Base-by-base conservation (phyloP, 2,113 vertebrate species). In the Carassius gibelio region DNA sequence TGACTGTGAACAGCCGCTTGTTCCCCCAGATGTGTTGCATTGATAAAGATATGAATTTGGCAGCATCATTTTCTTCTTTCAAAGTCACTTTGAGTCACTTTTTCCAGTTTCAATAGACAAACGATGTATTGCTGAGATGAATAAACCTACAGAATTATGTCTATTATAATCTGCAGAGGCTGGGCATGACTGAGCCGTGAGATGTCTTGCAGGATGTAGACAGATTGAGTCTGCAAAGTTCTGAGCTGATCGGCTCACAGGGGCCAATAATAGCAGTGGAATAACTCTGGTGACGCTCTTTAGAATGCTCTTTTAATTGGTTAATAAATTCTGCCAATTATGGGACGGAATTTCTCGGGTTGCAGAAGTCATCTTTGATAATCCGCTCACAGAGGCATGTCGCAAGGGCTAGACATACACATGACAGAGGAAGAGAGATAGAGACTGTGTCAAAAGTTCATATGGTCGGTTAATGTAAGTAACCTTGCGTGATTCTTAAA, bases 1-100 rank as follows among this genome's bases (percentile, higher is more conserved):
- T 75, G 74, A 75, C 52, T 75, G 94, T 94, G 95, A 95, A 94
- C 93, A 96, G 96, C 95, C 95, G 94, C 92, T 94, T 92, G 93
- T 84, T 64, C 59, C 57, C 19, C 30, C 77, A 80, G 57, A 80
- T 80, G 77, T 80, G 59, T 9, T 66, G 61, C 61, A 66, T 13
- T 3, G 78, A 66, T 81, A 17, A 81, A 81, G 15, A 66, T 26
- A 62, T 81, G 13, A 64, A 48, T 71, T 42, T 42, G 36, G 36
- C 36, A 42, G 1, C 68, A 42, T 42, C 0, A 21, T 71, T 68
- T 34, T 34, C 5, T 34, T 4, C n/a, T 36, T 75, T 75, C 52
- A 11, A 42, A 34, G 14, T 52, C 15, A 23, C 21, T 75, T 75
- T 52, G n/a, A 45, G 8, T 48, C 45, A 11, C 45, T 79, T 23